These are phyloP conservation scores for Meiosimyza decipiens DNA, from an alignment of 2,888 invertebrate genomes.

Conservation along the genomic window DNA sequence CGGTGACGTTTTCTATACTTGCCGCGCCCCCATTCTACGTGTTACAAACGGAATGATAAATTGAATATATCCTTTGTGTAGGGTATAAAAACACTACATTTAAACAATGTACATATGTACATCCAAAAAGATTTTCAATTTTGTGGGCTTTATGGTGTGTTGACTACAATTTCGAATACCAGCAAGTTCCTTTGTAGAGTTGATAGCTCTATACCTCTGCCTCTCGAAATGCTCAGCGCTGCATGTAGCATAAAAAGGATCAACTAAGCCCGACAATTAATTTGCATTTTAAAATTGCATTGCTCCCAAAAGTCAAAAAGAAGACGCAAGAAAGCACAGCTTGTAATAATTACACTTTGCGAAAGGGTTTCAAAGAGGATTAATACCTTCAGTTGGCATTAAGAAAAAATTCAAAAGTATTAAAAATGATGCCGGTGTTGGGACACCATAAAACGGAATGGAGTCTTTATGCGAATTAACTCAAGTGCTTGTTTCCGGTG, in stretches of 20 bases:
- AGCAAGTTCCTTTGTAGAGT: too few species aligned
- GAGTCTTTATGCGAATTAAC: slow-evolving; percentile 19
- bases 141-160: too few species aligned
- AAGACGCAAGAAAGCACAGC: slow-evolving; percentile 26
- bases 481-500: slow-evolving; percentile 23
- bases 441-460: slow-evolving; percentile 1
- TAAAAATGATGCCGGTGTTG: slow-evolving; percentile 18
- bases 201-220: too few species aligned
- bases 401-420: slow-evolving; percentile 3
- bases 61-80: too few species aligned
- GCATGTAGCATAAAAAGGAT: slow-evolving; percentile 32
- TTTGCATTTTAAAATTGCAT: slow-evolving; percentile 64
- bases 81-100: too few species aligned
- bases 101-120: too few species aligned
- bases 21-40: too few species aligned
- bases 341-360: slow-evolving; percentile 39
- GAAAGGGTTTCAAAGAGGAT: slow-evolving; percentile 35
- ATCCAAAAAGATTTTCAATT: too few species aligned
- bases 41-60: too few species aligned
- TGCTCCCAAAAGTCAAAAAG: slow-evolving; percentile 37
- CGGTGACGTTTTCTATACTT: too few species aligned
- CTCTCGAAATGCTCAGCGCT: not conserved
- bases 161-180: too few species aligned
- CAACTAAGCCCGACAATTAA: slow-evolving; percentile 55
- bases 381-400: slow-evolving; percentile 4